phyloP scores from a whole-genome alignment of 2,797 vertebrate species.

The Oophaga sylvatica region DNA sequence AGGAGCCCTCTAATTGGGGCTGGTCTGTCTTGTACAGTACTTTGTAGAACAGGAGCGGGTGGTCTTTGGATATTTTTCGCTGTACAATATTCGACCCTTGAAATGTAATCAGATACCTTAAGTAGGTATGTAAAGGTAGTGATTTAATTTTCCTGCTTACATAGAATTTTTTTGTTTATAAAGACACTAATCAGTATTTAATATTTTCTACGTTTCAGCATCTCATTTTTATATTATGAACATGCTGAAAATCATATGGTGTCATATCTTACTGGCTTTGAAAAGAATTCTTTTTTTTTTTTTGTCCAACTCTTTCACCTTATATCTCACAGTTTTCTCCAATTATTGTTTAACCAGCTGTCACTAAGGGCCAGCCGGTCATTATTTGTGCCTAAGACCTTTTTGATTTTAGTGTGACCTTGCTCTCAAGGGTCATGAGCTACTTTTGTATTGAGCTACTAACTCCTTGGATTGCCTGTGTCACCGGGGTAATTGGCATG shows the following conservation, averaged over 20 bases:
- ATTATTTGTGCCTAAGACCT: slow-evolving; percentile 9
- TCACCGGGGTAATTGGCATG: background rate
- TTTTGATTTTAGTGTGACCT: slow-evolving; percentile 27
- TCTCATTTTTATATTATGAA: background rate
- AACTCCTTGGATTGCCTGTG: background rate
- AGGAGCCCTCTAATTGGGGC: too few species aligned
- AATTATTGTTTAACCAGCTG: slow-evolving; percentile 25
- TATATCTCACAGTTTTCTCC: background rate
- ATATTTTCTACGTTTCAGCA: background rate
- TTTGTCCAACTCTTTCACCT: background rate
- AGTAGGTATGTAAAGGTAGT: background rate
- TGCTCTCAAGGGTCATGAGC: slow-evolving; percentile 7
- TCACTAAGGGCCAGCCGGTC: slow-evolving; percentile 28
- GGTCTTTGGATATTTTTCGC: too few species aligned
- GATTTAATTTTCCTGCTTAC: background rate
- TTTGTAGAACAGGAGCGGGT: too few species aligned
- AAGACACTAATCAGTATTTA: background rate
- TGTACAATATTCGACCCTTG: background rate
- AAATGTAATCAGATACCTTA: background rate
- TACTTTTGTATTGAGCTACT: slow-evolving; percentile 2
- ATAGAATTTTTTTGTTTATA: background rate
- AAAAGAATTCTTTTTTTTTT: background rate
- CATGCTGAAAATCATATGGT: background rate
- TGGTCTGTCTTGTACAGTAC: too few species aligned
- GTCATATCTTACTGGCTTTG: background rate